Evolutionary conservation across 1,140 invertebrate species (phyloP), one percentile per base, ranked within the genome.

Genomic region (Ptiloglossa arizonensis): DNA sequence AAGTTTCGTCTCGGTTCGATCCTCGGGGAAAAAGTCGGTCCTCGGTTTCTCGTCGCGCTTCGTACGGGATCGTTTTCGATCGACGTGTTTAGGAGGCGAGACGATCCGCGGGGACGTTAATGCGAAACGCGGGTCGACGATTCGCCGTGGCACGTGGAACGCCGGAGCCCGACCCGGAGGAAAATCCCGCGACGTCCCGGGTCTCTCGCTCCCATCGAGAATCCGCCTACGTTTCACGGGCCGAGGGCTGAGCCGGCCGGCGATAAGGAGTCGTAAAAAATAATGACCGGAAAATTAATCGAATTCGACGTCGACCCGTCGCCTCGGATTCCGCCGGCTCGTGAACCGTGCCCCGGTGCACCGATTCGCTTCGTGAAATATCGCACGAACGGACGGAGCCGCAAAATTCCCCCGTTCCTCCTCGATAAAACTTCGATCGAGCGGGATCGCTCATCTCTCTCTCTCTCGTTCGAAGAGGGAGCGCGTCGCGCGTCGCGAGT

Each of bases 261-360:
- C 83, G 90, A 90, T 90, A 91, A 89, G 87, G 60, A 88, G 82
- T 88, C 89, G 83, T 91, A 91, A 92, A 92, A 92, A 90, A 90
- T 90, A 92, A 92, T 90, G 90, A 88, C 90, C 89, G 90, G 89
- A 91, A 92, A 92, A 91, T 91, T 92, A 91, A 92, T 91, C 90
- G 89, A 89, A 90, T 80, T 89, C 77, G 88, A 87, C 87, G 74
- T 86, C 79, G 83, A 75, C 59, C 87, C 85, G 90, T 90, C 90
- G 86, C 83, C 81, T 88, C 86, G 85, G 70, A 82, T 91, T 87
- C 80, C 66, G 63, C 22, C 22, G 79, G 69, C 75, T 90, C 89
- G 81, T 91, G 82, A 89, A 90, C 75, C 81, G 83, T 79, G 54
- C 76, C 46, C 41, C 46, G 48, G 19, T 35, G 69, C 78, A 70